Base-by-base conservation (phyloP, 1,140 invertebrate species). In the Cardiocondyla obscurior region DNA sequence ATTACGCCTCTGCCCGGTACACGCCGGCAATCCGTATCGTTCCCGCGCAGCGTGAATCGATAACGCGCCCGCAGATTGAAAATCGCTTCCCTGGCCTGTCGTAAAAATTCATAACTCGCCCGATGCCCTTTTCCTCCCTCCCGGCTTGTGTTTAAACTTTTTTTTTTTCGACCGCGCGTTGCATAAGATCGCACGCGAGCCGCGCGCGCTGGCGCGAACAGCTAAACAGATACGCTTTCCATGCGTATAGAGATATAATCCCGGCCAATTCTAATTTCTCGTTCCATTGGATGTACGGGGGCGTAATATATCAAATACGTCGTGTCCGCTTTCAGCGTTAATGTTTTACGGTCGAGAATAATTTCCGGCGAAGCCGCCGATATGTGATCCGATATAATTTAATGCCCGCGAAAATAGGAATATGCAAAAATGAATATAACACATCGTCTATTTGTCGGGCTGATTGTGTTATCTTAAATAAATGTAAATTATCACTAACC, bases 21-120 rank as follows among this genome's bases (percentile, higher is more conserved):
- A n/a, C 30, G 72, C 19, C 14, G 49, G 30, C 46, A 12, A 19
- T 14, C 19, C 12, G 39, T 46, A 76, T 76, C 72, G 42, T 62
- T 60, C n/a, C 39, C 28, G 44, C 33, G 5, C 73, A 22, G 42
- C n/a, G 42, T 44, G n/a, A 79, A 79, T 79, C 74, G 62, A 79
- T 79, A 79, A 77, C 70, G 25, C 73, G 39, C 74, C 46, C n/a
- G 74, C 25, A 79, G 62, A 69, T 79, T 79, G 46, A 79, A 79
- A 79, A 79, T 67, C 60, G 62, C 74, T 53, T 79, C 22, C 19
- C 74, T 65, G 16, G 30, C 14, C 46, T 22, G 16, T 16, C 74
- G 74, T 53, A 79, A 79, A 79, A 79, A 55, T 79, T 79, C 33
- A 79, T 69, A 67, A 79, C 74, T 55, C 60, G 30, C 19, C n/a